phyloP scores from a whole-genome alignment of 2,113 vertebrate genomes.

The Regulus satrapa region DNA sequence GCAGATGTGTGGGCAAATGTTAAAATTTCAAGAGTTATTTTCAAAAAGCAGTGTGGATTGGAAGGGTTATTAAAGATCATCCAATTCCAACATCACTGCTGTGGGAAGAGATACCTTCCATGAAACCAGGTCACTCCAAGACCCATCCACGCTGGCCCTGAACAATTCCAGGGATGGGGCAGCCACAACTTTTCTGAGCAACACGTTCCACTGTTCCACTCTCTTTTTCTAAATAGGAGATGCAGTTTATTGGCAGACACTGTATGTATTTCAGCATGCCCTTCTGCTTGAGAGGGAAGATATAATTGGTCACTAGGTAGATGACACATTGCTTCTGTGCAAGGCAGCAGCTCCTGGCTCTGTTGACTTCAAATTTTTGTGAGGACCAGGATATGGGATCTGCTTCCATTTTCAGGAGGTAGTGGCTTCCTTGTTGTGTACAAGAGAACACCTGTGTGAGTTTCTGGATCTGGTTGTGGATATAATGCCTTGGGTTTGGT shows the following conservation, averaged over 20 bases:
- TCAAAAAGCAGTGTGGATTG: neutral
- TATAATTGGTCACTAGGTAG: neutral
- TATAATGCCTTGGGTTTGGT: neutral
- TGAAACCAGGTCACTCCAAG: neutral
- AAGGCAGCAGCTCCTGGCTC: neutral
- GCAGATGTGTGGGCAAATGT: neutral
- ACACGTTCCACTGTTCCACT: neutral
- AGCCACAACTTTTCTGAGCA: neutral
- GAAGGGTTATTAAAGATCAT: neutral
- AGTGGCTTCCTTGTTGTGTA: neutral
- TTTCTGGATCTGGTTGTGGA: neutral
- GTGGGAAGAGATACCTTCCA: neutral
- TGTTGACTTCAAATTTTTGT: neutral
- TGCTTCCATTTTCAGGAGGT: neutral
- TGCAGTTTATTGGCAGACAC: neutral
- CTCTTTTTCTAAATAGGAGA: neutral
- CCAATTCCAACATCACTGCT: neutral
- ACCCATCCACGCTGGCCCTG: rapidly evolving
- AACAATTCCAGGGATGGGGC: neutral
- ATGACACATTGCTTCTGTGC: neutral
- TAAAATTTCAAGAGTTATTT: neutral
- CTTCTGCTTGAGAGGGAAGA: neutral
- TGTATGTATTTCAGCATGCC: neutral
- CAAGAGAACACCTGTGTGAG: neutral
- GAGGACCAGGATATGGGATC: neutral